Conservation (phyloP, 92 coral and sea anemone genomes). For the Porites divaricata region DNA sequence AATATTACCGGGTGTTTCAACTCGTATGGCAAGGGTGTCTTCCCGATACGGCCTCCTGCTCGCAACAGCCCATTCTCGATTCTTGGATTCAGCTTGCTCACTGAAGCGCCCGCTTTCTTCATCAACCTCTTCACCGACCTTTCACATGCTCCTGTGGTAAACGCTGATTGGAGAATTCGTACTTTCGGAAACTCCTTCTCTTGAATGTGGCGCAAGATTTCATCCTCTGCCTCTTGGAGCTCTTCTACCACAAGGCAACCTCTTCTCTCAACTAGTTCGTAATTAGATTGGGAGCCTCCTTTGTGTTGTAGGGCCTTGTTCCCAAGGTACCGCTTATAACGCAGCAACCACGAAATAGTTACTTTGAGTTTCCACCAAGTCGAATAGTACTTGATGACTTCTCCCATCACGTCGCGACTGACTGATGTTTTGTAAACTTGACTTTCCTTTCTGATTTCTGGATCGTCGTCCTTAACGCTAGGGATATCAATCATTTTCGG, state of each 20-base stretch:
- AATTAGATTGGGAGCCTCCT: neutral
- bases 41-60: slow-evolving; percentile 51
- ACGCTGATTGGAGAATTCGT: neutral
- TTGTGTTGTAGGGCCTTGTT: slow-evolving; percentile 17
- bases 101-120: no score
- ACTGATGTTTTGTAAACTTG: slow-evolving; percentile 35
- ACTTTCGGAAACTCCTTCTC: slow-evolving; percentile 21
- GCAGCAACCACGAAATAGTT: slow-evolving; percentile 66
- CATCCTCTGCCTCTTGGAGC: slow-evolving; percentile 33
- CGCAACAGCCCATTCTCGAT: slow-evolving; percentile 44
- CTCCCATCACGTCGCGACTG: slow-evolving; percentile 23
- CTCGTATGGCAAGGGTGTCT: slow-evolving; percentile 42
- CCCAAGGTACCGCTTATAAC: slow-evolving; percentile 50
- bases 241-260: slow-evolving; percentile 30
- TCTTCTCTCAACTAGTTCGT: no score
- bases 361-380: slow-evolving; percentile 70
- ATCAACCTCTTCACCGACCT: no score
- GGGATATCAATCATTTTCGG: no score
- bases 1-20: slow-evolving; percentile 62
- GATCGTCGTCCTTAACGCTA: no score
- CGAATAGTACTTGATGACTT: slow-evolving; percentile 45
- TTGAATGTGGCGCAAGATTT: slow-evolving; percentile 33
- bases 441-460: no score
- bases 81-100: slow-evolving; percentile 43
- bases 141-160: no score